Evolutionary conservation across 2,797 vertebrate species (phyloP), one percentile per base, ranked within the genome.

Genomic region (Cirrhinus molitorella): DNA sequence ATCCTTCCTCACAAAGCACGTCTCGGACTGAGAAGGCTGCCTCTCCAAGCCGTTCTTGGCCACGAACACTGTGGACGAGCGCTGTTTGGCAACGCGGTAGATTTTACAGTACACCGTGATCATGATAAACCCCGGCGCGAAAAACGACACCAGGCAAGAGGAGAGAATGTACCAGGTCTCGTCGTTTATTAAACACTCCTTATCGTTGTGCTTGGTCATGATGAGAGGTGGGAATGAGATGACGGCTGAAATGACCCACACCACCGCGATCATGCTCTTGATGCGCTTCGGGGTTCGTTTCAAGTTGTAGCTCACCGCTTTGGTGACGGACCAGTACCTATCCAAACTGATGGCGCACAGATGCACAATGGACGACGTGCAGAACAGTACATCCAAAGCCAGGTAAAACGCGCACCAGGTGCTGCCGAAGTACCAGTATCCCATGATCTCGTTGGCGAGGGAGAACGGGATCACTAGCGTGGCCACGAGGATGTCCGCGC

Each of bases 331-430:
- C 96, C 97, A 97, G 93, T 97, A 97, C 43, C 96, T 93, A 89
- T 97, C 96, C 0, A 97, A 95, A 89, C 96, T 97, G 92, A 97
- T 97, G 91, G 96, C 96, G 0, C 96, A 97, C 51, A 97, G 95
- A 88, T 97, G 96, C 77, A 96, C 95, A 0, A 97, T 97, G 89
- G 97, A 97, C 0, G 97, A 94, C 0, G 97, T 97, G 90, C 97
- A 97, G 65, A 97, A 96, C 37, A 97, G 93, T 78, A 97, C 95
- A 0, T 97, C 96, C 88, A 97, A 91, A 0, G 96, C 95, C 90
- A 97, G 92, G 89, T 97, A 97, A 87, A 97, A 94, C 77, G 95
- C 95, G 90, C 96, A 97, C 96, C 96, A 97, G 80, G 95, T 91
- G 86, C 95, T 91, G 0, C 96, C 96, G 0, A 97, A 97, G 83